Percentiles rank a stretch among this genome's conserved stretches.
Conservation (phyloP, 2,888 invertebrate species). For the Ethmia dodecea region DNA sequence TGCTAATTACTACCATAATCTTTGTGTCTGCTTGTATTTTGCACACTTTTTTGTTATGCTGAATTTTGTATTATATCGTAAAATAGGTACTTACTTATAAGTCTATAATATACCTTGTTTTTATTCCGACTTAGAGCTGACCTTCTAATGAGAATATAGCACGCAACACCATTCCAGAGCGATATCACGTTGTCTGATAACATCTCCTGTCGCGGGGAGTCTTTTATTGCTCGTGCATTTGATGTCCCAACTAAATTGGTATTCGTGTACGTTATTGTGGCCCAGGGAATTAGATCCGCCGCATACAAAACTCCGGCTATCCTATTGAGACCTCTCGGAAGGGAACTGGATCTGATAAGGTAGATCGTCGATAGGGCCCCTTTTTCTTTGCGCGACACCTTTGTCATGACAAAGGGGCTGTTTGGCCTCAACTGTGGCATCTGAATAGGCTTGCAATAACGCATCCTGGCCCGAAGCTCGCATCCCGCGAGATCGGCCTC, state of each 20-base stretch:
- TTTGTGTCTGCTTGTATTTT: background rate
- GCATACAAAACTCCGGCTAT: slow-evolving; percentile 69
- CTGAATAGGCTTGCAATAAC: slow-evolving; percentile 76
- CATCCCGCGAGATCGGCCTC: slow-evolving; percentile 72
- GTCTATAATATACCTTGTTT: too few relatives aligned
- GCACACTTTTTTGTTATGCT: background rate
- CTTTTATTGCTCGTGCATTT: slow-evolving; percentile 46
- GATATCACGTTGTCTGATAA: slow-evolving; percentile 48
- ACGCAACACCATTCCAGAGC: slow-evolving; percentile 29
- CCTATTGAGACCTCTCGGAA: slow-evolving; percentile 74
- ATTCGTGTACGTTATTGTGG: slow-evolving; percentile 62
- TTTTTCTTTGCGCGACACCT: slow-evolving; percentile 76
- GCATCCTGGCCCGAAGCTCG: slow-evolving; percentile 65
- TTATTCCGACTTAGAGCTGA: too few relatives aligned
- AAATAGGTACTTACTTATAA: too few relatives aligned
- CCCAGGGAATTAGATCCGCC: slow-evolving; percentile 69
- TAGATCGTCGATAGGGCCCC: slow-evolving; percentile 72
- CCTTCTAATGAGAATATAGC: slow-evolving; percentile 27
- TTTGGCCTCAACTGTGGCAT: slow-evolving; percentile 73
- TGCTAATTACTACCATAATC: slow-evolving; percentile 3
- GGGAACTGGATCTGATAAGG: slow-evolving; percentile 76
- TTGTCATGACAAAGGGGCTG: slow-evolving; percentile 75
- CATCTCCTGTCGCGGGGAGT: slow-evolving; percentile 33
- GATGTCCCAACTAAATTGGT: slow-evolving; percentile 60
- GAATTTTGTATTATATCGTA: too few relatives aligned